Conservation (phyloP, 2,797 vertebrate genomes). For the Gouania willdenowi region DNA sequence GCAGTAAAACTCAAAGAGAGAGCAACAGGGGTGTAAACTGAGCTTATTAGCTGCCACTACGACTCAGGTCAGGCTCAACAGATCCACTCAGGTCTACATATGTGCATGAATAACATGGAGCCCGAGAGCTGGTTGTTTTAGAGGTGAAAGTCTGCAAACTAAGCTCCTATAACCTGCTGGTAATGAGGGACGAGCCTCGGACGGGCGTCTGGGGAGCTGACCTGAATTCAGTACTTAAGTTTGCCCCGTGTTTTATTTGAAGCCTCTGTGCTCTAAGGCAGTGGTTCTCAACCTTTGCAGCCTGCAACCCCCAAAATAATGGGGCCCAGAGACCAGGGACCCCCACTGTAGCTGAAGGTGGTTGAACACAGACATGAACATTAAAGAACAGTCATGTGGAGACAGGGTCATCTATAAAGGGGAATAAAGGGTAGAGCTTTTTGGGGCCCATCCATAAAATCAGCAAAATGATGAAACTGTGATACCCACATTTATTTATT, state of each 20-base stretch:
- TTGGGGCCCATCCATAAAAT: too few relatives aligned
- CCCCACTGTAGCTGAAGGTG: too few relatives aligned
- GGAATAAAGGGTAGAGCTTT: too few relatives aligned
- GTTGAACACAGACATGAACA: too few relatives aligned
- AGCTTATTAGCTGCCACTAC: slow-evolving; percentile 64
- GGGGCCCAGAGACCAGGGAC: too few relatives aligned
- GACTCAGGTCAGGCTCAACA: slow-evolving; percentile 39
- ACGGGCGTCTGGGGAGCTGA: slow-evolving; percentile 46
- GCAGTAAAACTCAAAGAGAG: slow-evolving; percentile 68
- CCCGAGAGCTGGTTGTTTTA: slow-evolving; percentile 49
- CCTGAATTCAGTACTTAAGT: slow-evolving; percentile 39
- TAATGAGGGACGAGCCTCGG: slow-evolving; percentile 61
- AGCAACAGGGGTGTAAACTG: slow-evolving; percentile 64
- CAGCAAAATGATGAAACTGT: too few relatives aligned
- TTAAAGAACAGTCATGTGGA: too few relatives aligned
- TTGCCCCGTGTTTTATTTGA: slow-evolving; percentile 11
- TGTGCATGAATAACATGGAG: slow-evolving; percentile 44
- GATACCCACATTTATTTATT: too few relatives aligned
- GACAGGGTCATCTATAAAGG: too few relatives aligned
- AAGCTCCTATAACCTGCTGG: slow-evolving; percentile 36
- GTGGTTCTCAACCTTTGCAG: too few relatives aligned
- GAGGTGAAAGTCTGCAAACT: slow-evolving; percentile 42
- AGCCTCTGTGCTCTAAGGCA: too few relatives aligned
- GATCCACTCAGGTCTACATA: slow-evolving; percentile 34
- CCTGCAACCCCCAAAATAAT: too few relatives aligned